Evolutionary conservation across 2,888 invertebrate species (phyloP).

Genomic region (Drosophila flavopinicola): DNA sequence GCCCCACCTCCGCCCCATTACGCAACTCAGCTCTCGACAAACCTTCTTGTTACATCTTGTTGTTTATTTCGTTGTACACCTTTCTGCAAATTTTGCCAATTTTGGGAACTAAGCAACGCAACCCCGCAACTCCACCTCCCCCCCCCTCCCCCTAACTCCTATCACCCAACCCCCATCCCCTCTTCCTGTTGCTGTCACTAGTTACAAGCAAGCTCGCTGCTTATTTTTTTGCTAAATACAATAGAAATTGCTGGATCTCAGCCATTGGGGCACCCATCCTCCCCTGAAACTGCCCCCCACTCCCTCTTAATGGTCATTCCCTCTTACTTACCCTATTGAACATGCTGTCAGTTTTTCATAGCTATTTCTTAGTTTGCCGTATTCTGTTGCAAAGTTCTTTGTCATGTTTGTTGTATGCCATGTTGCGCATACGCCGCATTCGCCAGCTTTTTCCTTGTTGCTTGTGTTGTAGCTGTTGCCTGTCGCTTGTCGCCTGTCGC

Average conservation of each 20-base stretch:
- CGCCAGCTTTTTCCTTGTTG: conserved; percentile 22
- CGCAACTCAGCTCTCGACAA: background rate
- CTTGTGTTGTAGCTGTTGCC: conserved; percentile 1
- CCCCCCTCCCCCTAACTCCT: too few relatives aligned
- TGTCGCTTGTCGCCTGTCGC: conserved; percentile 34
- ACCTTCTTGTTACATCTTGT: conserved; percentile 31
- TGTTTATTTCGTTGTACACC: conserved; percentile 45
- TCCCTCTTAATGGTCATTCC: background rate
- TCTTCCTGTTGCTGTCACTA: conserved; percentile 32
- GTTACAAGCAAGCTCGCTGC: conserved; percentile 30
- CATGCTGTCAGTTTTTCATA: conserved; percentile 58
- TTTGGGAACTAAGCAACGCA: conserved; percentile 35
- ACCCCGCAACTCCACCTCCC: background rate
- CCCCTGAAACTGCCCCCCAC: background rate
- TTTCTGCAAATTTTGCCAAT: conserved; percentile 52
- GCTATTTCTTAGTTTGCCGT: conserved; percentile 52
- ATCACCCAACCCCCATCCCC: background rate
- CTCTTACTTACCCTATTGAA: too few relatives aligned
- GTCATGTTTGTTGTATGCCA: conserved; percentile 56
- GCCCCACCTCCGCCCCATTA: too few relatives aligned
- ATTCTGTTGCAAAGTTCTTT: conserved; percentile 52
- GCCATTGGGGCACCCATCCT: background rate
- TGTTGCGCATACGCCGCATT: conserved; percentile 55
- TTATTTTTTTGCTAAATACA: conserved; percentile 54
- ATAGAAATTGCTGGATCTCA: conserved; percentile 49